Percentiles rank a stretch among this genome's conserved stretches.
These are phyloP conservation scores for Leptura quadrifasciata DNA, from an alignment of 2,888 invertebrate species.

Conservation along the genomic window DNA sequence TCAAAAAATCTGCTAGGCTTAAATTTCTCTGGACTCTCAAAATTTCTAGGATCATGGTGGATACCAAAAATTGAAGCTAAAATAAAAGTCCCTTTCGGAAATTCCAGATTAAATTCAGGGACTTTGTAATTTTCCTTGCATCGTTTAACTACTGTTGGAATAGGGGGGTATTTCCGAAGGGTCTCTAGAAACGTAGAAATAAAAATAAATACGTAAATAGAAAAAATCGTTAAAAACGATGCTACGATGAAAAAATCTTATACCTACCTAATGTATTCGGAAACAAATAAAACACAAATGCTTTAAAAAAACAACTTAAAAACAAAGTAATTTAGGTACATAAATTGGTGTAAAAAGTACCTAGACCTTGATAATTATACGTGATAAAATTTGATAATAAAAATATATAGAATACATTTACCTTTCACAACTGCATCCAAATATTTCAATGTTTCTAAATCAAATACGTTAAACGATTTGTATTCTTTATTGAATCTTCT, in stretches of 20 bases:
- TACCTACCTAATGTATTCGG: too few relatives aligned
- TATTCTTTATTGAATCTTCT: constrained; percentile 56
- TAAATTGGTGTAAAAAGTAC: too few relatives aligned
- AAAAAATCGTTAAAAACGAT: too few relatives aligned
- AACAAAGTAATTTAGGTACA: too few relatives aligned
- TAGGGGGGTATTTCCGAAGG: constrained; percentile 60
- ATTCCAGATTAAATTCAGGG: constrained; percentile 36
- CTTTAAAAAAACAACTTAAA: too few relatives aligned
- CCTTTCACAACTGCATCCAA: constrained; percentile 59
- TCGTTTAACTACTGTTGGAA: constrained; percentile 53
- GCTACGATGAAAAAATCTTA: too few relatives aligned
- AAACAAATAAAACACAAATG: too few relatives aligned
- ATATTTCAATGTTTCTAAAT: constrained; percentile 49
- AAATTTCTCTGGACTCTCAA: constrained; percentile 59
- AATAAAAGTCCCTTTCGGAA: constrained; percentile 50
- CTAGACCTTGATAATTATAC: too few relatives aligned
- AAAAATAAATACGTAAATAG: too few relatives aligned
- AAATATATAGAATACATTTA: too few relatives aligned
- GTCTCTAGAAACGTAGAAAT: constrained; percentile 58
- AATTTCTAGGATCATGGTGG: constrained; percentile 59
- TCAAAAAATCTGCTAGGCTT: constrained; percentile 61
- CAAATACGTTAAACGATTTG: constrained; percentile 38
- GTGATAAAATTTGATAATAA: too few relatives aligned
- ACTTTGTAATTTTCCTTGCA: constrained; percentile 41
- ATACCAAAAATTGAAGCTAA: constrained; percentile 59